Evolutionary conservation across 2,113 vertebrate genomes (phyloP).

Genomic region (Dasypus novemcinctus): DNA sequence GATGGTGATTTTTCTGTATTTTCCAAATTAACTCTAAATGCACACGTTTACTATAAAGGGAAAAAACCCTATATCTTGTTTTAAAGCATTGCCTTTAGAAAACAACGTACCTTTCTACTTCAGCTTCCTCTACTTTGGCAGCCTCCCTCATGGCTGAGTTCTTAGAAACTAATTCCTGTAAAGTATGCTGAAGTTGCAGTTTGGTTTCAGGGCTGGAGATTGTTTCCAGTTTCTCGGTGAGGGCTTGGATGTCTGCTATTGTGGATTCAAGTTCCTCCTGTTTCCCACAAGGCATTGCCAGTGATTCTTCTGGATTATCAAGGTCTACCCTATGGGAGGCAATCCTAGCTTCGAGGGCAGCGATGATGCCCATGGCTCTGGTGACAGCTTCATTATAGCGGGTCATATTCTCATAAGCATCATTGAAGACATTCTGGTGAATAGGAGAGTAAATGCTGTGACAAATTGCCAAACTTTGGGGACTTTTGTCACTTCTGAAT

Average conservation of each 20-base stretch:
- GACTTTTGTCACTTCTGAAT: background rate
- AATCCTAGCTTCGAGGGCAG: slow-evolving; percentile 78
- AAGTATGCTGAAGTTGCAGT: slow-evolving; percentile 77
- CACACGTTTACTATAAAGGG: background rate
- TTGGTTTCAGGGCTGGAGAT: slow-evolving; percentile 80
- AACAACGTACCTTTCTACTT: slow-evolving; percentile 77
- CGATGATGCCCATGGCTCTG: slow-evolving; percentile 74
- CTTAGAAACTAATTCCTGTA: slow-evolving; percentile 83
- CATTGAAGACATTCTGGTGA: slow-evolving; percentile 82
- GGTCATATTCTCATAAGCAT: slow-evolving; percentile 79
- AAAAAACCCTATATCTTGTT: background rate
- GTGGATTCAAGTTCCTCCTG: slow-evolving; percentile 84
- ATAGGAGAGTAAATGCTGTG: background rate
- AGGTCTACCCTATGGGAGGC: slow-evolving; percentile 70
- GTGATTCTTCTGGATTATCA: slow-evolving; percentile 61
- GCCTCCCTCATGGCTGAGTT: slow-evolving; percentile 83
- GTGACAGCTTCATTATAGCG: slow-evolving; percentile 79
- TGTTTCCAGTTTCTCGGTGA: slow-evolving; percentile 75
- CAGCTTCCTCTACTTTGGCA: slow-evolving; percentile 67
- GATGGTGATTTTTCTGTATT: background rate
- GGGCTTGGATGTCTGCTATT: slow-evolving; percentile 80
- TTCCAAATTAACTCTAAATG: background rate
- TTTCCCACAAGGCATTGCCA: slow-evolving; percentile 61
- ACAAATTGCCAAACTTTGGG: background rate
- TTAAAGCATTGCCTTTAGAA: background rate